Base-by-base conservation (phyloP, 2,113 vertebrate species). In the Hassar affinis region DNA sequence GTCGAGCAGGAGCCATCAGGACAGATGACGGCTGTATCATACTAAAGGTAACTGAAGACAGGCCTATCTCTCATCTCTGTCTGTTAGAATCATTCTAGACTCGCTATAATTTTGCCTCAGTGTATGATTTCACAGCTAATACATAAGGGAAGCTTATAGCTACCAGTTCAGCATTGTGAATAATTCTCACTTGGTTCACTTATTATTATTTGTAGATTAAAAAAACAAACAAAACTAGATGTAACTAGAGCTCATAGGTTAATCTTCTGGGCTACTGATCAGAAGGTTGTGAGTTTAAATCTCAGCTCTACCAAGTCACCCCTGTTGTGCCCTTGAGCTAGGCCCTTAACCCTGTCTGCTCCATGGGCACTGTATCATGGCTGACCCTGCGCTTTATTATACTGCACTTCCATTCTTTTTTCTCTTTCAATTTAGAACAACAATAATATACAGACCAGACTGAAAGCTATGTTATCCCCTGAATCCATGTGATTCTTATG, bases 1-100 rank as follows among this genome's bases (percentile, higher is more conserved):
- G 98, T 94, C 96, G 98, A 94, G 97, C 98, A 7, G 98, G 97
- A 86, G 96, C 98, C 91, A 96, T 99, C 92, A 92, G 92, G 87
- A 98, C 98, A 25, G 97, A 98, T 1, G 96, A 98, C 90, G 92
- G 87, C 91, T 97, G 95, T 92, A 95, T 99, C 82, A 90, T 98
- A 84, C 94, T 99, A 85, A 99, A 98, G 95, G 98, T 99, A 85
- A 88, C 92, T 22, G 30, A 17, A 1, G 49, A 52, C 49, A 4
- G 17, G 33, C 22, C 17, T 20, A 22, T 66, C 2, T n/a, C 25
- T 27, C 18, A 9, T 47, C 25, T 5, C 14, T 42, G 42, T n/a
- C 61, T 57, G 35, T 33, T 78, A 30, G 14, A 9, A 18, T 69
- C 35, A 42, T 69, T 42, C 35, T 69, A 42, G 18, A 1, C 66